Conservation (phyloP, 2,113 vertebrate genomes). For the Thunnus maccoyii region DNA sequence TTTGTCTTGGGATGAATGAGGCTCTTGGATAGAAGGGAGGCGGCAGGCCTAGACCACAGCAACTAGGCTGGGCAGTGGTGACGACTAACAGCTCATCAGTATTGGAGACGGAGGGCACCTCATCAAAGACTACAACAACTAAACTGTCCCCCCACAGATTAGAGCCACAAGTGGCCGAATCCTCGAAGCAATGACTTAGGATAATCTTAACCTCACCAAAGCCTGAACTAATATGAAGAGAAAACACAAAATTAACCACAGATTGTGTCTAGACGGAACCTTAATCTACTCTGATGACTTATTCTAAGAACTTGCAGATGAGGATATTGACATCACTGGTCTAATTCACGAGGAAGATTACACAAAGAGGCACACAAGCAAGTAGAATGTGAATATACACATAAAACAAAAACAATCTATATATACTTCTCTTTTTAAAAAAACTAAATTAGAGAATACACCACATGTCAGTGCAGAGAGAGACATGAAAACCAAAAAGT, state of each 20-base stretch:
- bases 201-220: slow-evolving; percentile 79
- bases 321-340: slow-evolving; percentile 65
- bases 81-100: slow-evolving; percentile 80
- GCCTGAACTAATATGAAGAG: slow-evolving; percentile 74
- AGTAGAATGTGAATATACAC: not conserved
- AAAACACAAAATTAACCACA: slow-evolving; percentile 77
- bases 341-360: slow-evolving; percentile 27
- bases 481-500: slow-evolving; percentile 4
- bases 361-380: not conserved
- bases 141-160: slow-evolving; percentile 76
- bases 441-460: not conserved
- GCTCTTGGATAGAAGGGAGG: slow-evolving; percentile 72
- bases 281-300: slow-evolving; percentile 76
- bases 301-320: slow-evolving; percentile 65
- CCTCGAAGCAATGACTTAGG: slow-evolving; percentile 60
- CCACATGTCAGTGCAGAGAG: not conserved
- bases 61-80: slow-evolving; percentile 66
- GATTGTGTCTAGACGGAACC: slow-evolving; percentile 78
- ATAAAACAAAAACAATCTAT: not conserved
- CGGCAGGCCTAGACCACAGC: slow-evolving; percentile 74
- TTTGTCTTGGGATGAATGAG: slow-evolving; percentile 79
- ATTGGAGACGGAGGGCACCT: slow-evolving; percentile 71
- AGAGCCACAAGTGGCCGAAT: slow-evolving; percentile 71
- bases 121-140: slow-evolving; percentile 80
- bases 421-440: not conserved